These are phyloP conservation scores for Crambe crambe DNA, from an alignment of 37 sponge, comb jelly and placozoan species.

Conservation along the genomic window DNA sequence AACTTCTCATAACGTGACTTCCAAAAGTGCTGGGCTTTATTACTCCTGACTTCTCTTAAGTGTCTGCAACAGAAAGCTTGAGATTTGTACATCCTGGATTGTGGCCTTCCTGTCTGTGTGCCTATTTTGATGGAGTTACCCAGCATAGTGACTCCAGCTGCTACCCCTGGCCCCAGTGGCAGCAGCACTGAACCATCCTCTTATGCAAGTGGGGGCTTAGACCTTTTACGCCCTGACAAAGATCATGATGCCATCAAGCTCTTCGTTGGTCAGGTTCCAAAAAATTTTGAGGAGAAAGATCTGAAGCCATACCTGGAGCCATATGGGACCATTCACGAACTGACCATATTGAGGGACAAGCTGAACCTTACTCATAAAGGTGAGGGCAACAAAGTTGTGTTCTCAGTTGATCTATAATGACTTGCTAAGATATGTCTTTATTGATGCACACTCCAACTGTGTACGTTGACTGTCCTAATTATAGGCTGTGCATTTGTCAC, in stretches of 20 bases:
- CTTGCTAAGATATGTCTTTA: neutral
- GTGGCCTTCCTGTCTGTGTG: too few species aligned
- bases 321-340: constrained; percentile 82
- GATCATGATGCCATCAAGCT: constrained; percentile 88
- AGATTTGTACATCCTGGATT: too few species aligned
- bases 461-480: neutral
- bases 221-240: constrained; percentile 41
- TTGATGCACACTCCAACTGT: too few species aligned
- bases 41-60: neutral
- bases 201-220: neutral
- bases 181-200: too few species aligned
- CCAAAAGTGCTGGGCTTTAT: neutral
- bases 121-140: constrained; percentile 3
- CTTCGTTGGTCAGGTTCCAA: constrained; percentile 97
- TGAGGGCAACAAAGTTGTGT: neutral
- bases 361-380: constrained; percentile 81
- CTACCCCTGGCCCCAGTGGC: neutral
- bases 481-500: constrained; percentile 99
- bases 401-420: neutral
- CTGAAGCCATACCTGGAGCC: constrained; percentile 78
- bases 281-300: constrained; percentile 77
- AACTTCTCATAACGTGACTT: neutral
- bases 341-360: constrained; percentile 73
- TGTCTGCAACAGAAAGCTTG: too few species aligned
- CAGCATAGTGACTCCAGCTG: neutral